Evolutionary conservation across 2,797 vertebrate genomes (phyloP).

Genomic region (Diplodus sargus): DNA sequence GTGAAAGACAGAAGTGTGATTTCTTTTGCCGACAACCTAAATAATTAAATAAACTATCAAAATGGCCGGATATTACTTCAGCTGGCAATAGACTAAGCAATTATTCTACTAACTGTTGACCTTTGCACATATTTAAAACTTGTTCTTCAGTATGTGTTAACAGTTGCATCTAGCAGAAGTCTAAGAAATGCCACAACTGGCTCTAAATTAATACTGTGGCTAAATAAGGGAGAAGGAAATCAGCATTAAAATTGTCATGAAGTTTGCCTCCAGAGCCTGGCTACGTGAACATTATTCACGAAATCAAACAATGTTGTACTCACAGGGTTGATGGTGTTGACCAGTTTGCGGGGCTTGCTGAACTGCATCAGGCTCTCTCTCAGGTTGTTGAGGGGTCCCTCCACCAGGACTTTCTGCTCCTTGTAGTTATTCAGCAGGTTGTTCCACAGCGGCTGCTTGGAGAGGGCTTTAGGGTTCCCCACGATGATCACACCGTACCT

Average conservation of each 20-base stretch:
- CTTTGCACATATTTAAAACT: neutral
- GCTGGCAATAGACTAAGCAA: too few relatives aligned
- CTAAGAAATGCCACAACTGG: neutral
- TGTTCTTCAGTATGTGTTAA: neutral
- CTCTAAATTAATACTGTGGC: neutral
- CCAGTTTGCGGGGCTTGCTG: constrained; percentile 98
- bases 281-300: too few relatives aligned
- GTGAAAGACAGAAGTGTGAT: neutral
- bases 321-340: constrained; percentile 99
- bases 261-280: neutral
- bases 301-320: too few relatives aligned
- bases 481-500: constrained; percentile 99
- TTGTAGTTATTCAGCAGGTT: constrained; percentile 99
- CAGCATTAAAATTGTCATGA: neutral
- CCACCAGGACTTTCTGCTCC: constrained; percentile 98
- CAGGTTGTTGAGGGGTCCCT: constrained; percentile 97
- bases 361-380: constrained; percentile 99
- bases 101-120: neutral
- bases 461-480: constrained; percentile 97
- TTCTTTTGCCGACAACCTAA: neutral
- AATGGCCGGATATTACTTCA: neutral
- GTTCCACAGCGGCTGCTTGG: constrained; percentile 99
- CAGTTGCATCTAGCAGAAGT: neutral
- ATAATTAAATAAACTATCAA: neutral
- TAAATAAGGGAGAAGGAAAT: neutral